A percentile compares a stretch with the other conserved stretches of the same genome.
These are phyloP conservation scores for Seira musarum DNA, from an alignment of 2,888 invertebrate species.

Conservation along the genomic window DNA sequence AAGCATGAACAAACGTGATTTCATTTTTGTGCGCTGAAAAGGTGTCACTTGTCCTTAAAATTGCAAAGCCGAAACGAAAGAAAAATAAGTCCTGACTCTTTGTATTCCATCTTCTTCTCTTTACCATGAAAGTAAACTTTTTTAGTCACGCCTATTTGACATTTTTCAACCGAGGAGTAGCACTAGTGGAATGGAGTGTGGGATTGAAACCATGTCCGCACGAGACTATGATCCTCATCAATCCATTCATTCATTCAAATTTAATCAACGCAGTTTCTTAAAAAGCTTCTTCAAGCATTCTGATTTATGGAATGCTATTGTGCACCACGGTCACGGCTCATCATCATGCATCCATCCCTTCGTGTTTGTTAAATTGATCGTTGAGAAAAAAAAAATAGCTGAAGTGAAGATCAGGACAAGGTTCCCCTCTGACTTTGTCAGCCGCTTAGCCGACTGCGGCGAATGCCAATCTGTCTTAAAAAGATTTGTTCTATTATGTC, in stretches of 20 bases:
- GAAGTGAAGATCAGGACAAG: neutral
- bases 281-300: neutral
- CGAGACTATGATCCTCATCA: constrained; percentile 6
- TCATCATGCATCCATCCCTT: neutral
- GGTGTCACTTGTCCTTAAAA: neutral
- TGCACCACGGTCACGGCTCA: constrained; percentile 1
- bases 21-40: neutral
- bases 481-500: neutral
- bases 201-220: neutral
- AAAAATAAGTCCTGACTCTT: neutral
- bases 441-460: neutral
- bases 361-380: neutral
- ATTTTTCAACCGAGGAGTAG: neutral
- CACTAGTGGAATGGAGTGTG: too few species aligned
- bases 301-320: constrained; percentile 5
- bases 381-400: neutral
- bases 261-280: neutral
- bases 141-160: constrained; percentile 10
- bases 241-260: neutral
- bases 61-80: constrained; percentile 5
- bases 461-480: neutral
- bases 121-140: constrained; percentile 6
- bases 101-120: neutral
- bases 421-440: neutral
- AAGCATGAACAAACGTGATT: neutral